Evolutionary conservation across 2,888 invertebrate species (phyloP).

Genomic region (Scaptomyza parva): DNA sequence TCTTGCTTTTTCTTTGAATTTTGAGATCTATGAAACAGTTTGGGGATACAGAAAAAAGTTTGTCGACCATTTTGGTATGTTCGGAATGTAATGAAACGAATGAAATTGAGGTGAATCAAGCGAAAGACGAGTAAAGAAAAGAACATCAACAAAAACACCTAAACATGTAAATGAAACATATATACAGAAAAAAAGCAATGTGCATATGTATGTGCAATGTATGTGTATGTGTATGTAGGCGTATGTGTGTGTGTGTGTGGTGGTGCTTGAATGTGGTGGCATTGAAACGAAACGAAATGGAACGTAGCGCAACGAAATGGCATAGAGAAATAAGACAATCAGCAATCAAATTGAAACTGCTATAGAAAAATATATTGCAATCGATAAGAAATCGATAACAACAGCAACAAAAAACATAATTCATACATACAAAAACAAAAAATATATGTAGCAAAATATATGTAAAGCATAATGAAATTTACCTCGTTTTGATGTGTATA

Average conservation of each 20-base stretch:
- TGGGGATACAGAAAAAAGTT: too few species aligned
- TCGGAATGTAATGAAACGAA: too few species aligned
- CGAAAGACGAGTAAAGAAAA: background rate
- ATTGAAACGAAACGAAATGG: slow-evolving; percentile 30
- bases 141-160: slow-evolving; percentile 2
- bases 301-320: slow-evolving; percentile 16
- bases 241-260: background rate
- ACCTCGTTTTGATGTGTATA: slow-evolving; percentile 43
- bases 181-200: slow-evolving; percentile 14
- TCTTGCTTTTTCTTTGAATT: background rate
- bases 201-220: background rate
- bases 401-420: background rate
- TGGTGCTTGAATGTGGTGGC: slow-evolving; percentile 14
- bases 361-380: background rate
- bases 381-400: background rate
- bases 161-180: background rate
- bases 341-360: slow-evolving; percentile 7
- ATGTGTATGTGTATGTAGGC: background rate
- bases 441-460: background rate
- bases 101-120: slow-evolving; percentile 17
- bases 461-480: slow-evolving; percentile 30
- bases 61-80: background rate
- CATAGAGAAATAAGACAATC: slow-evolving; percentile 6
- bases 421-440: background rate
- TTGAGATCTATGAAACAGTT: too few species aligned